Evolutionary conservation across 2,888 invertebrate species (phyloP), one percentile per base, ranked within the genome.

Genomic region (Meiosimyza platycephala): DNA sequence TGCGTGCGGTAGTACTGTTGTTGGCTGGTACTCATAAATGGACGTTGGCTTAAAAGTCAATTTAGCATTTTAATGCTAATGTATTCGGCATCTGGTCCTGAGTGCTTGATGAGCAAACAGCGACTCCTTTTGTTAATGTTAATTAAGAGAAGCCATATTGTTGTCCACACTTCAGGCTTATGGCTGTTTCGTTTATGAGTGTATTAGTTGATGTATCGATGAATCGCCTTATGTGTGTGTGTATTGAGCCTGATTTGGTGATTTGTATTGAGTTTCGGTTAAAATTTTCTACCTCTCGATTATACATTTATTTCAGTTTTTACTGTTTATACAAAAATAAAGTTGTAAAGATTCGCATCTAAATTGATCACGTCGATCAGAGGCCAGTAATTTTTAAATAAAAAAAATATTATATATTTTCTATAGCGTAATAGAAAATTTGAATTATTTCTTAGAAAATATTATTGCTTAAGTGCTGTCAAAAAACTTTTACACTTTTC

Each of bases 311-410:
- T 62, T 60, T n/a, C n/a, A 6, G 22, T n/a, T n/a, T n/a, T 18
- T 63, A 52, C 72, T 64, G 63, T 68, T 12, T 69, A 76, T 78
- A 74, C 74, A 82, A 79, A 40, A 82, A 82, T 82, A 79, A 80
- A 82, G 82, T 82, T 83, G 83, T 82, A 82, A 83, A 81, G 77
- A 77, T 76, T 72, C 75, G 72, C 71, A 75, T 72, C 75, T 76
- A 73, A 76, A 59, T 16, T 33, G 67, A 66, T 16, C 54, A n/a
- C n/a, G 12, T 48, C 57, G 47, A 55, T 67, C 40, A 22, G 55
- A 48, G 40, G 40, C 40, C 40, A 7, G 40, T 9, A 40, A 40
- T 40, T 40, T 40, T 40, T 6, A 40, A 7, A 40, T 9, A 9
- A 9, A 40, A 40, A 9, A 1, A 40, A 40, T 1, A 7, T 7